phyloP scores from a whole-genome alignment of 2,888 invertebrate species.

The Listrodromus nycthemerus region DNA sequence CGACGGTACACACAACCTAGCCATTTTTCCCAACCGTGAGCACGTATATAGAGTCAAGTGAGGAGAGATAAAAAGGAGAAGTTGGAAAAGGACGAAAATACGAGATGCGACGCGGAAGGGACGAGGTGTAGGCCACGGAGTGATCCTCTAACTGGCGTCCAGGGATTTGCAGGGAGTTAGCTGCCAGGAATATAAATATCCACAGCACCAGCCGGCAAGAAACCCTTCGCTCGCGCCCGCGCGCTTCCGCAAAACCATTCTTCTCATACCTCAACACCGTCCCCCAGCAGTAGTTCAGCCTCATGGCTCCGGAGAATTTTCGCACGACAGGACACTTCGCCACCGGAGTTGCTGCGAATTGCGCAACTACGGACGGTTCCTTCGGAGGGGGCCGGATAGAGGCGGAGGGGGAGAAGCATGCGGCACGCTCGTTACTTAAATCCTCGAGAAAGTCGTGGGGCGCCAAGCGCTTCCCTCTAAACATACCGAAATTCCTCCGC shows the following conservation, averaged over 20 bases:
- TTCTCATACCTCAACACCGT: conserved; percentile 4
- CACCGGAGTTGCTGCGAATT: conserved; percentile 49
- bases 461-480: conserved; percentile 39
- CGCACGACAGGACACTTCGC: conserved; percentile 46
- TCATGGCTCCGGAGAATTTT: conserved; percentile 47
- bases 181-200: conserved; percentile 79
- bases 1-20: conserved; percentile 24
- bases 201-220: conserved; percentile 60
- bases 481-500: conserved; percentile 53
- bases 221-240: conserved; percentile 40
- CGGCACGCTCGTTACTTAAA: conserved; percentile 67
- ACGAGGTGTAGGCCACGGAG: conserved; percentile 69
- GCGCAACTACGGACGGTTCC: conserved; percentile 22
- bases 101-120: conserved; percentile 66
- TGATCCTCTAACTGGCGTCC: conserved; percentile 78
- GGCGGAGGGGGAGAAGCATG: conserved; percentile 29
- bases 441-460: conserved; percentile 63
- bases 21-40: conserved; percentile 29
- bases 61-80: conserved; percentile 7
- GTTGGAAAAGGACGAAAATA: conserved; percentile 60
- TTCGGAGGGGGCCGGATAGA: neutral
- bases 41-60: conserved; percentile 32
- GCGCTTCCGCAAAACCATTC: conserved; percentile 39
- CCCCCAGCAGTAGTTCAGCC: conserved; percentile 29
- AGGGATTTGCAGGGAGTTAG: conserved; percentile 77